A percentile compares a stretch with the other conserved stretches of the same genome.
Conservation (phyloP, 2,797 vertebrate species). For the Xenopus petersii region DNA sequence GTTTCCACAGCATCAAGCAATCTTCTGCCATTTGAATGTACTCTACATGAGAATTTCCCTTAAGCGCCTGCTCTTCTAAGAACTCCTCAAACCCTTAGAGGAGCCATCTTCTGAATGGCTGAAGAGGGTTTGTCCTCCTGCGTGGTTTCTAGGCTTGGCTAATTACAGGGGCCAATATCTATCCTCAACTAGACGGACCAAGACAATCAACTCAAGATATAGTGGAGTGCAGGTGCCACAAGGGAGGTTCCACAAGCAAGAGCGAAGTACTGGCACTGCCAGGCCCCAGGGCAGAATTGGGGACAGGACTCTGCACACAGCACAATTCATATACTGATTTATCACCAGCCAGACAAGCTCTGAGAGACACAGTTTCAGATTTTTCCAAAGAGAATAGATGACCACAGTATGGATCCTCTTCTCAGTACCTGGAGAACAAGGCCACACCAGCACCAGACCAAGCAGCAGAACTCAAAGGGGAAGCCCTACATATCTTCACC, state of each 20-base stretch:
- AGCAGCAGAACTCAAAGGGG: conserved; percentile 49
- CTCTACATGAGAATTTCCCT: neutral
- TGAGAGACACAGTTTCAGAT: conserved; percentile 10
- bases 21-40: conserved; percentile 74
- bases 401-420: neutral
- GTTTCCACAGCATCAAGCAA: conserved; percentile 95
- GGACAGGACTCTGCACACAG: conserved; percentile 23
- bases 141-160: neutral
- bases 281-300: neutral
- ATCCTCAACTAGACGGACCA: conserved; percentile 18
- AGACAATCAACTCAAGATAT: conserved; percentile 32
- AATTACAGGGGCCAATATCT: neutral
- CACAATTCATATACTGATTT: conserved; percentile 34
- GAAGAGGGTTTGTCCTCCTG: conserved; percentile 1
- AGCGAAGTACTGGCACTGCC: conserved; percentile 24
- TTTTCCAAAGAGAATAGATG: neutral
- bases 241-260: neutral
- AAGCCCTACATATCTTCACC: neutral
- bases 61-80: neutral
- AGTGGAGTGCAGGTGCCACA: neutral
- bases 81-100: conserved; percentile 1
- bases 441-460: conserved; percentile 8
- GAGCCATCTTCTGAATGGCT: neutral
- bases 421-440: conserved; percentile 3
- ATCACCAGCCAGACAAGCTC: conserved; percentile 41